Conservation (phyloP, 2,113 vertebrate genomes). For the Capreolus pygargus region DNA sequence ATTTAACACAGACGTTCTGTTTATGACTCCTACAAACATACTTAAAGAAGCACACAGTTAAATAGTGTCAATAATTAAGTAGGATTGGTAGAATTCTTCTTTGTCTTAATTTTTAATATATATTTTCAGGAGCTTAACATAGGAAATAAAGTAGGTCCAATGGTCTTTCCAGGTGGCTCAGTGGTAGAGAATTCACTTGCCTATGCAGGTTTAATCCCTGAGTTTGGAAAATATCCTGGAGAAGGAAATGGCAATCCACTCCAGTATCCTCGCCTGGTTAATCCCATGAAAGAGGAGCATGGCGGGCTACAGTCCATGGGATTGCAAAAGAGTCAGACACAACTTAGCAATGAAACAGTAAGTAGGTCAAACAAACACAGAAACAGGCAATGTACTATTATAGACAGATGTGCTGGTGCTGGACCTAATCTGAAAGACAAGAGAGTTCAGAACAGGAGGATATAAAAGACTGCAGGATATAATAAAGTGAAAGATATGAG, state of each 20-base stretch:
- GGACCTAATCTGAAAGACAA: not conserved
- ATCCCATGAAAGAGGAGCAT: not conserved
- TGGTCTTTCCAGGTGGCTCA: not conserved
- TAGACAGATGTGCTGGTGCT: not conserved
- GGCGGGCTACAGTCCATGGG: not conserved
- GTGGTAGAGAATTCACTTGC: not conserved
- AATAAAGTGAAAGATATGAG: not conserved
- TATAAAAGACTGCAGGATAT: not conserved
- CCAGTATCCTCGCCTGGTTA: not conserved
- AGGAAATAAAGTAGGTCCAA: not conserved
- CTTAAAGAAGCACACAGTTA: not conserved
- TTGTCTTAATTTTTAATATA: not conserved
- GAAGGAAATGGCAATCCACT: not conserved
- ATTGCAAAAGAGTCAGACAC: not conserved
- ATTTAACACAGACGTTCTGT: conserved; percentile 34
- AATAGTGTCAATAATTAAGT: conserved; percentile 45
- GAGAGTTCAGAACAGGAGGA: not conserved
- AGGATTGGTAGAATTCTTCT: not conserved
- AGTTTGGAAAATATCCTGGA: not conserved
- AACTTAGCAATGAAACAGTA: not conserved
- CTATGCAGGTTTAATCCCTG: not conserved
- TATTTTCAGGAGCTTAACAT: not conserved
- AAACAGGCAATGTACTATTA: not conserved
- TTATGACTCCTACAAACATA: conserved; percentile 3
- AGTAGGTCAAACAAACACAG: not conserved